Base-by-base conservation (phyloP, 1,140 invertebrate genomes). In the Ceratina australensis region DNA sequence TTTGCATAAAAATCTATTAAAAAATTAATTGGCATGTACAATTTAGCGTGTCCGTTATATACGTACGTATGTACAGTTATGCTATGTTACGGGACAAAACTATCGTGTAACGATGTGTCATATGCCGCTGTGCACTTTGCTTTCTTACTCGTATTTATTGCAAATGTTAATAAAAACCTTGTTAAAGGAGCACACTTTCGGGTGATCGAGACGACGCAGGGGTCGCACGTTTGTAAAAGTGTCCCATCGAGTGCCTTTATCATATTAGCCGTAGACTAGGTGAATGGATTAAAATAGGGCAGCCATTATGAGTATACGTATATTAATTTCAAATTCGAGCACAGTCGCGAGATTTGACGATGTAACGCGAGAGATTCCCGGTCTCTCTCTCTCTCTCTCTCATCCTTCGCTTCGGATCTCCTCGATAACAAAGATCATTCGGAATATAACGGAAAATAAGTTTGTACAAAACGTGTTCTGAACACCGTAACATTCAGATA, bases 381-480 rank as follows among this genome's bases (percentile, higher is more conserved):
- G 2, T n/a, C n/a, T n/a, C 33, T 42, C 10, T 42, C 33, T 42
- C 7, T 33, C 33, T 33, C 7, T 2, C 7, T 33, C 3, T 33
- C 10, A 10, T 42, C 10, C 5, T 42, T 42, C n/a, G n/a, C n/a
- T n/a, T n/a, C n/a, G n/a, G n/a, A n/a, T 42, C 10, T 42, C 5
- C 33, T 42, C 33, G 33, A 42, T 54, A 26, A 28, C 52, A 68
- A 68, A 68, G 47, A 54, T 33, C 50, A 54, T 68, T 56, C 18
- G 54, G 49, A 68, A 50, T 68, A 81, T 79, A 81, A 78, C 76
- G 74, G 50, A 79, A 59, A 79, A 79, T 72, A 80, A 59, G 65
- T 73, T 79, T 84, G 84, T 85, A 85, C 81, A 85, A 85, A 85
- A 85, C 79, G 83, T n/a, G n/a, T 85, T 85, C 79, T 82, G 83